Percentiles rank a stretch among this genome's conserved stretches.
phyloP scores from a whole-genome alignment of 2,113 vertebrate genomes.

The Labrus mixtus region DNA sequence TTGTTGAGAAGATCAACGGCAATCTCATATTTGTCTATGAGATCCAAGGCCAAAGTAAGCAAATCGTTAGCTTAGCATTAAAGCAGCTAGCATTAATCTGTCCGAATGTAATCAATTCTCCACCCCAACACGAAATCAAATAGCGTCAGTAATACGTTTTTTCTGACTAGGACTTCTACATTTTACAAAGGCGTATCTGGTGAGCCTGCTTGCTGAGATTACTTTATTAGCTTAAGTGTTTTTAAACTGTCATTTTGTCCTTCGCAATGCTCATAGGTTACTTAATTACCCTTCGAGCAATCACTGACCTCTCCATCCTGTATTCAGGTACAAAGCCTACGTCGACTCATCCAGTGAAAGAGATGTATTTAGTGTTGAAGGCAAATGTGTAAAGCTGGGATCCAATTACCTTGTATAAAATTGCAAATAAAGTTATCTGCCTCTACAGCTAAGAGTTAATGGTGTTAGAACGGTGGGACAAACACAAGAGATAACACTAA shows the following conservation, averaged over 20 bases:
- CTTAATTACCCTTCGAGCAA: constrained; percentile 30
- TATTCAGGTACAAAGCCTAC: constrained; percentile 15
- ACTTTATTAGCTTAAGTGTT: neutral
- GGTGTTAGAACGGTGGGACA: neutral
- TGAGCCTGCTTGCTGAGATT: neutral
- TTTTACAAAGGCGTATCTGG: neutral
- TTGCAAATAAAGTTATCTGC: constrained; percentile 38
- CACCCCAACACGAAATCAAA: neutral
- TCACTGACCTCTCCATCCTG: neutral
- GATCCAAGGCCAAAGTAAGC: no score
- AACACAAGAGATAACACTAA: constrained; percentile 47
- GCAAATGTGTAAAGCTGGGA: constrained; percentile 13
- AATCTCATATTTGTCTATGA: no score
- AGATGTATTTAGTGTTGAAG: constrained; percentile 33
- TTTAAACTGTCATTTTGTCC: neutral
- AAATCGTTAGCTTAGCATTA: no score
- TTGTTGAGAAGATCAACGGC: no score
- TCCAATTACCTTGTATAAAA: constrained; percentile 47
- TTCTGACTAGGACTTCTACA: neutral
- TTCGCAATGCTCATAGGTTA: neutral
- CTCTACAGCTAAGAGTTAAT: constrained; percentile 29
- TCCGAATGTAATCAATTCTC: no score
- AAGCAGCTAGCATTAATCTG: no score
- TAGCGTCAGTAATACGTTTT: neutral
- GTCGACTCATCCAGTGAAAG: constrained; percentile 15